Base-by-base conservation (phyloP, 2,888 invertebrate species). In the Saturnia pavonia region DNA sequence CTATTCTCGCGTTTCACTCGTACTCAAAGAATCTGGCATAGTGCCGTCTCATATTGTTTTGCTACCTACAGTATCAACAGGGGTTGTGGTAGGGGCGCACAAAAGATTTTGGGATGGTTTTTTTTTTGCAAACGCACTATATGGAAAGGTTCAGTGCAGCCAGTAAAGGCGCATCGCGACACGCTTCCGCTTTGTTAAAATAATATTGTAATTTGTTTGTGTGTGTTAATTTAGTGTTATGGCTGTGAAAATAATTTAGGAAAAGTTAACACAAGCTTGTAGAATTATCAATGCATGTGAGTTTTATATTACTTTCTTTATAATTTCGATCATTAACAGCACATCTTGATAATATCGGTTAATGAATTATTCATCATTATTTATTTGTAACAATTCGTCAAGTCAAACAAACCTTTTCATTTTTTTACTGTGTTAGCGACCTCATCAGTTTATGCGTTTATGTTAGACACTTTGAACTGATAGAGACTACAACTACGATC, bases 91-190 rank as follows among this genome's bases (percentile, higher is more conserved):
- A 89, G 90, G 91, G 91, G 85, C 82, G 82, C 83, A 90, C 88
- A 91, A 91, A 91, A 88, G 89, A 91, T 92, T 91, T 91, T 88
- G 91, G 90, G 89, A 87, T 45, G 83, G 82, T 91, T 89, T 89
- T 93, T 94, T 93, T 94, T 94, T 92, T 87, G 92, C 92, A 88
- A 92, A 91, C 86, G 91, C 90, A 90, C 85, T 89, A 85, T 80
- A 87, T 80, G 86, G 85, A 87, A 81, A 84, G 84, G 80, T 83
- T 83, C 80, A 87, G 85, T 89, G 87, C 88, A 89, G 82, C 82
- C 73, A 72, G 68, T 68, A 65, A 63, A 68, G 63, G 63, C 63
- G 75, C 76, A 75, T 74, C 70, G 66, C 74, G 72, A 60, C 72
- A 74, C 72, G 73, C 74, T 73, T 72, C 74, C 71, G 74, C 76